Base-by-base conservation (phyloP, 2,888 invertebrate genomes). In the Pardosa pseudoannulata region DNA sequence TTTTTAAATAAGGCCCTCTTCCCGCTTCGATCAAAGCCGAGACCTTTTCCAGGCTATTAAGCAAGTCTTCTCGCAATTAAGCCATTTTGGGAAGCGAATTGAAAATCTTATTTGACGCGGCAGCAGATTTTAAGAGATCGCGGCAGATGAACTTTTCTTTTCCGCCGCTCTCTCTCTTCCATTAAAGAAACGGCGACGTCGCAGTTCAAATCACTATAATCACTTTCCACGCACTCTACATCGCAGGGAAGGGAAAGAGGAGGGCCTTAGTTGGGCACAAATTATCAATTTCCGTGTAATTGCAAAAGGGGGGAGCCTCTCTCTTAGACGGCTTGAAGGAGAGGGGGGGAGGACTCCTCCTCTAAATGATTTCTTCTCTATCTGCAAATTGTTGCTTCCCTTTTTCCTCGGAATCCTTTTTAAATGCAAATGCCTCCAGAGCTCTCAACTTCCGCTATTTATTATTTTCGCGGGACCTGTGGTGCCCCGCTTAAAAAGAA, bases 381-480 rank as follows among this genome's bases (percentile, higher is more conserved):
- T 62, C 81, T 13, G n/a, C 82, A 76, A 82, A 71, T 76, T 70
- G 82, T 76, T 82, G 71, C 71, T 82, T 82, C 46, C 76, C 16
- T 67, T 39, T 41, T 67, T 32, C 16, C 65, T 28, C 23, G 46
- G 32, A 82, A 82, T 71, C 75, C 82, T 76, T 76, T 82, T 82
- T 82, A 82, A 76, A 82, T 82, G 82, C 82, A 82, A 82, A 82
- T 82, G 46, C 13, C 64, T 39, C 65, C 11, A 27, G 41, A 28
- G 70, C 28, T 27, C 13, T 70, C 32, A 23, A 27, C 50, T 27
- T 65, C 73, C 67, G 67, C 31, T 50, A 72, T 56, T 72, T 56
- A 72, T 72, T 72, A 29, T 36, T 67, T 32, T 6, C 6, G 36
- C 7, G 32, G 31, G 23, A 67, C 32, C 67, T 67, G 31, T 67